Conservation (phyloP, 2,113 vertebrate species). For the Pogona vitticeps region DNA sequence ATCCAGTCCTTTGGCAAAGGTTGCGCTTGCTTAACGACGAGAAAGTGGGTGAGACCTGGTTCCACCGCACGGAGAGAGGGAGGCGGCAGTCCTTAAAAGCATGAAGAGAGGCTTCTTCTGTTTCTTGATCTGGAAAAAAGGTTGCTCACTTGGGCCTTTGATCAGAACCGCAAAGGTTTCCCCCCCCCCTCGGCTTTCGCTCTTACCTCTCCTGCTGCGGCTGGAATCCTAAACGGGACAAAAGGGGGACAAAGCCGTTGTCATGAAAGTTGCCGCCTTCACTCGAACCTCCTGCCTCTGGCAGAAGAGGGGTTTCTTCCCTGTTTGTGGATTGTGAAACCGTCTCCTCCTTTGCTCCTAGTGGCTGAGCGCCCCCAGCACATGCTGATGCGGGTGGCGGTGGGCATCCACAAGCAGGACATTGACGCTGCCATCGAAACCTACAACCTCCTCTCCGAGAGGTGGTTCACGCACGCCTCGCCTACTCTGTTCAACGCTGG, state of each 20-base stretch:
- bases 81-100: too few relatives aligned
- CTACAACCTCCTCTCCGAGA: slow-evolving; percentile 94
- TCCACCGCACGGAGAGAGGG: neutral
- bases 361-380: slow-evolving; percentile 96
- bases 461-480: slow-evolving; percentile 96
- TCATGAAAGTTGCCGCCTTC: neutral
- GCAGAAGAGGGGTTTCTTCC: too few relatives aligned
- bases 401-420: slow-evolving; percentile 90
- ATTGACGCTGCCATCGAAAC: slow-evolving; percentile 92
- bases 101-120: too few relatives aligned
- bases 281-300: too few relatives aligned
- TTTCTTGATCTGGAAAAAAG: too few relatives aligned
- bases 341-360: slow-evolving; percentile 24
- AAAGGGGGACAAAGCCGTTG: neutral
- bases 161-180: too few relatives aligned
- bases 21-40: neutral
- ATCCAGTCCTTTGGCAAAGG: too few relatives aligned
- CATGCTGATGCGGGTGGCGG: slow-evolving; percentile 95
- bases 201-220: too few relatives aligned
- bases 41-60: neutral
- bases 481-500: slow-evolving; percentile 97
- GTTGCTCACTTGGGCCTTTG: too few relatives aligned
- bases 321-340: rapidly evolving
- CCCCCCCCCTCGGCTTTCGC: too few relatives aligned
- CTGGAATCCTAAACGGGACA: neutral